Evolutionary conservation across 2,113 vertebrate species (phyloP).

Genomic region (Xerus inauris): DNA sequence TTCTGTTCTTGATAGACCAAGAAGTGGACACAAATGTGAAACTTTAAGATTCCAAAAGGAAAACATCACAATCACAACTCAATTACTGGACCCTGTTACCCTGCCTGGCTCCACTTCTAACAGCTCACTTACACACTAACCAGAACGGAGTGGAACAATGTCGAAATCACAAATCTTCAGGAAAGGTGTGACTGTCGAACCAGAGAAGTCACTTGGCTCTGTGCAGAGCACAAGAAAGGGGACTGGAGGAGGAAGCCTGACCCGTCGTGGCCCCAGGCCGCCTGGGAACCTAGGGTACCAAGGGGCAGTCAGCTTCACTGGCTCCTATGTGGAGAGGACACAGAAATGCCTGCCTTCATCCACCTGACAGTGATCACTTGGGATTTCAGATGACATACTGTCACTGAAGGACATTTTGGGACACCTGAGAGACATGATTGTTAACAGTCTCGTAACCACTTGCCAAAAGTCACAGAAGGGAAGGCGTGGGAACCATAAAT

Average conservation of each 20-base stretch:
- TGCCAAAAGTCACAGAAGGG: neutral
- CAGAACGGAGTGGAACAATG: neutral
- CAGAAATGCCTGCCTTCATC: neutral
- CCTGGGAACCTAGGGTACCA: neutral
- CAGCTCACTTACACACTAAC: neutral
- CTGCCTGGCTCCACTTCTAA: neutral
- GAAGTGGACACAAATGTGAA: slow-evolving; percentile 61
- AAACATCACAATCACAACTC: slow-evolving; percentile 37
- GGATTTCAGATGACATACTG: neutral
- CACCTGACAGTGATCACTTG: neutral
- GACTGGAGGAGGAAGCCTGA: neutral
- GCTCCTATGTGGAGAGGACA: neutral
- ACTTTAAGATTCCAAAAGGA: slow-evolving; percentile 70
- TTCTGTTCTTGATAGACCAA: slow-evolving; percentile 35
- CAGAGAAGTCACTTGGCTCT: neutral
- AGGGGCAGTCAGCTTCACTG: neutral
- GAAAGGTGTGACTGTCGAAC: neutral
- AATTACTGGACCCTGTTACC: neutral
- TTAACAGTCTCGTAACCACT: neutral
- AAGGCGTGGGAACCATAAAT: neutral
- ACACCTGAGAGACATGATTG: neutral
- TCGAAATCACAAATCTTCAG: neutral
- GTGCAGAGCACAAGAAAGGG: neutral
- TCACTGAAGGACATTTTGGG: neutral
- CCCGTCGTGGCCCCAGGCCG: too few species aligned